phyloP scores from a whole-genome alignment of 2,888 invertebrate species.

The Junonia oenone region DNA sequence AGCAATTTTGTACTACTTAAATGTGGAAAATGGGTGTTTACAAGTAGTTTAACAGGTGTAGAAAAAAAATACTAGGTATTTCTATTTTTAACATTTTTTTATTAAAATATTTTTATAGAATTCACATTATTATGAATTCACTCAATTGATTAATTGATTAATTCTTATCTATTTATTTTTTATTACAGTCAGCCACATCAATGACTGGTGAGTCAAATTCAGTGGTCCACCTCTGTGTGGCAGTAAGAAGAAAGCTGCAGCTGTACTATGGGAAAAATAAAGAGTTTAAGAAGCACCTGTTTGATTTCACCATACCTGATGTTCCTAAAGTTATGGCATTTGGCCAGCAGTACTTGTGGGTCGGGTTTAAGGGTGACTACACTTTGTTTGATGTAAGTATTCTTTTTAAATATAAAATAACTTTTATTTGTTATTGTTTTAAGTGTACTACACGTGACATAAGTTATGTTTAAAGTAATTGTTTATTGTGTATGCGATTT shows the following conservation, averaged over 20 bases:
- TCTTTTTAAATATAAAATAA: background rate
- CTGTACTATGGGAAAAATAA: constrained; percentile 94
- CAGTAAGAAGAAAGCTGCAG: constrained; percentile 90
- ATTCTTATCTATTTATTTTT: too few relatives aligned
- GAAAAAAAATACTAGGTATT: too few relatives aligned
- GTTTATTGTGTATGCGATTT: too few relatives aligned
- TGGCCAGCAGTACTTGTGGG: constrained; percentile 91
- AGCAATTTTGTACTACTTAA: too few relatives aligned
- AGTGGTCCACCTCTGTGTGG: constrained; percentile 91
- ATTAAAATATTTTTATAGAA: too few relatives aligned
- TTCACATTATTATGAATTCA: too few relatives aligned
- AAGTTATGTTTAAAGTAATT: too few relatives aligned
- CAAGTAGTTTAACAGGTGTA: too few relatives aligned
- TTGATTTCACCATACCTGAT: constrained; percentile 88
- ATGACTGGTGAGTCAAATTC: constrained; percentile 86
- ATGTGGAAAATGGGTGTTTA: too few relatives aligned
- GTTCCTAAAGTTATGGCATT: constrained; percentile 89
- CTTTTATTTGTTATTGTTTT: background rate
- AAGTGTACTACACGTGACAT: background rate
- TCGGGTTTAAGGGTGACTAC: constrained; percentile 92
- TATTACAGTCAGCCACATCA: constrained; percentile 64
- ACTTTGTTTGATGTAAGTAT: constrained; percentile 84
- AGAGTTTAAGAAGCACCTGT: constrained; percentile 85
- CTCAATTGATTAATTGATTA: too few relatives aligned
- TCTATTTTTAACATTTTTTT: too few relatives aligned